phyloP scores from a whole-genome alignment of 1,140 invertebrate species.

The Eufriesea mexicana region DNA sequence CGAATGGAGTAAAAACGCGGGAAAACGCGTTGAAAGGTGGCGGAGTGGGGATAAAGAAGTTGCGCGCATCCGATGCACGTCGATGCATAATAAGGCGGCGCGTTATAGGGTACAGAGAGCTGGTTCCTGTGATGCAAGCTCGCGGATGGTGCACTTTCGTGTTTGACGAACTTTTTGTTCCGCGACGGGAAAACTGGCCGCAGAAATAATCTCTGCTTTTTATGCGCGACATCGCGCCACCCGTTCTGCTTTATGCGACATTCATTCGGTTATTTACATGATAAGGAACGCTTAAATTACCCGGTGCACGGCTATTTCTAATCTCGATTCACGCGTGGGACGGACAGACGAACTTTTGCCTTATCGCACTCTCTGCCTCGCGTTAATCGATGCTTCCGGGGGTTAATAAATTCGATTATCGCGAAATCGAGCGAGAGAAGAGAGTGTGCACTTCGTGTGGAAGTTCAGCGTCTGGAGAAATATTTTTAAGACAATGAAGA shows the following conservation, averaged over 20 bases:
- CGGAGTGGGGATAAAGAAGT: constrained; percentile 14
- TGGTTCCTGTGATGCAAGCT: background rate
- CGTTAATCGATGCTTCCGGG: too few species aligned
- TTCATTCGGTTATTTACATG: constrained; percentile 33
- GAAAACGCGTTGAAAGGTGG: background rate
- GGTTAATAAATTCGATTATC: too few species aligned
- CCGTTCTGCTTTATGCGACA: constrained; percentile 14
- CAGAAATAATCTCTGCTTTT: constrained; percentile 49
- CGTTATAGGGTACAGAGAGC: background rate
- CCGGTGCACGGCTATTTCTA: background rate
- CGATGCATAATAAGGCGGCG: constrained; percentile 25
- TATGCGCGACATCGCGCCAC: constrained; percentile 28
- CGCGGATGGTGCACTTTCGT: constrained; percentile 14
- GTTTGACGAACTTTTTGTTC: constrained; percentile 46
- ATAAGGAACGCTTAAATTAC: constrained; percentile 29
- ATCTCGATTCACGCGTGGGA: background rate
- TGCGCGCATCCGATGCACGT: background rate
- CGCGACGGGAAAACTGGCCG: background rate
- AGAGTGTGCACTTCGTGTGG: too few species aligned
- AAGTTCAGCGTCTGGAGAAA: too few species aligned
- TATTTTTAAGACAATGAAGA: too few species aligned
- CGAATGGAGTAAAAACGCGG: too few species aligned
- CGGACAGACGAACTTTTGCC: too few species aligned
- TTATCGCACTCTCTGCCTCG: too few species aligned
- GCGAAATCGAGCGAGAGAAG: too few species aligned